These are phyloP conservation scores for Drosophila neutralis DNA, from an alignment of 2,888 invertebrate genomes.

Conservation along the genomic window DNA sequence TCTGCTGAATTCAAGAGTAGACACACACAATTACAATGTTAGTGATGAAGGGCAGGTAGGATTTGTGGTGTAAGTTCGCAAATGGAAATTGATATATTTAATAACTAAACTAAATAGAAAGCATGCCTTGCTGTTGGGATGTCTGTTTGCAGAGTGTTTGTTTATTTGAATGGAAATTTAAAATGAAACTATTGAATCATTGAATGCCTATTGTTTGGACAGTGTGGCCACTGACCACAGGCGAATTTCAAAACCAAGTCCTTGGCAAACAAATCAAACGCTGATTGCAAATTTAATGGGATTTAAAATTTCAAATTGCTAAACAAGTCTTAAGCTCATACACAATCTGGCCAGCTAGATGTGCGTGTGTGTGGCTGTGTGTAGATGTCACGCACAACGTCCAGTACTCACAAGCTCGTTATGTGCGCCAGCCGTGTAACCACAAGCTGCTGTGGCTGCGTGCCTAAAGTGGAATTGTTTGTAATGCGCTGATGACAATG, in stretches of 20 bases:
- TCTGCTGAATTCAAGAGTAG: constrained; percentile 10
- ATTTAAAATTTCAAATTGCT: constrained; percentile 75
- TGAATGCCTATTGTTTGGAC: constrained; percentile 55
- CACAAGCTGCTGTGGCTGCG: constrained; percentile 73
- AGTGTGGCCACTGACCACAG: constrained; percentile 9
- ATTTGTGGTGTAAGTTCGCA: constrained; percentile 46
- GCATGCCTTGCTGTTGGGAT: constrained; percentile 8
- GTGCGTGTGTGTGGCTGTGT: constrained; percentile 3
- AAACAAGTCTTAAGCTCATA: constrained; percentile 62
- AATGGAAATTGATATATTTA: constrained; percentile 73
- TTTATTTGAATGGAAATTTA: constrained; percentile 59
- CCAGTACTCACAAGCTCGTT: constrained; percentile 26
- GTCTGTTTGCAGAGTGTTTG: constrained; percentile 48
- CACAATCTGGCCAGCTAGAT: constrained; percentile 12
- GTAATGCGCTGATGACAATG: constrained; percentile 70
- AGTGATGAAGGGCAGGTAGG: background rate
- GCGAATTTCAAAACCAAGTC: constrained; percentile 26
- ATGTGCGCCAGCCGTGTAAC: constrained; percentile 50
- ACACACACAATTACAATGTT: background rate
- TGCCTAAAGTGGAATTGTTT: constrained; percentile 77
- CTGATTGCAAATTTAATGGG: constrained; percentile 75
- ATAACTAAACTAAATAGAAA: constrained; percentile 70
- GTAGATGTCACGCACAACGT: constrained; percentile 28
- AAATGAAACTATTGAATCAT: constrained; percentile 70
- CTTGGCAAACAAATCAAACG: constrained; percentile 67